Base-by-base conservation (phyloP, 2,888 invertebrate species). In the Lycophotia porphyrea region DNA sequence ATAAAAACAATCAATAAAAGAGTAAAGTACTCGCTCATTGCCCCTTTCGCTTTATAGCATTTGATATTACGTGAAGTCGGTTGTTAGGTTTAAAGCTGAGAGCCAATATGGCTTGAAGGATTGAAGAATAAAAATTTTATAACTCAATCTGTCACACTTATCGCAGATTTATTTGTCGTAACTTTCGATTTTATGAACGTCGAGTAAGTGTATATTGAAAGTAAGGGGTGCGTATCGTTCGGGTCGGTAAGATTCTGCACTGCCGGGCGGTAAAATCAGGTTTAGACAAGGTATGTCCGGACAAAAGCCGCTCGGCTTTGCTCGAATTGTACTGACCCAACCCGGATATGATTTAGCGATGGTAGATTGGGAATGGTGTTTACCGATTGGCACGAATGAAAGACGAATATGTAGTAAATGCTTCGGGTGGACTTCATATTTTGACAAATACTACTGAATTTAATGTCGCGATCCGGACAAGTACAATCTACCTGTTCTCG, bases 81-180 rank as follows among this genome's bases (percentile, higher is more conserved):
- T 58, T 65, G 60, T 68, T 52, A 66, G 27, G 49, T 44, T 77
- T 70, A 63, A 63, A 67, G 34, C 68, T n/a, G 18, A 58, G 34
- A 74, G 42, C n/a, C 70, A 81, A 81, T 74, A 81, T 18, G 68
- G 58, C 34, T 24, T 63, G 2, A 55, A 69, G 24, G 61, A 71
- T 24, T 67, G 21, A 44, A 60, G 34, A 78, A 68, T 78, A 70
- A 78, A 44, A 42, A 27, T 52, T 61, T 78, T 77, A 81, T 42
- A 70, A 49, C 73, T 72, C 74, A 78, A 74, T 81, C 70, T 58
- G 31, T 58, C 52, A 36, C 66, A 52, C 49, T 58, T 70, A 67
- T 73, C n/a, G 36, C 39, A 69, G 31, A 81, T 81, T 78, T 73
- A 81, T 77, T 66, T 24, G 36, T 70, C 68, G 58, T 80, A 80